These are phyloP conservation scores for Echiichthys vipera DNA, from an alignment of 2,797 vertebrate genomes.

Conservation along the genomic window DNA sequence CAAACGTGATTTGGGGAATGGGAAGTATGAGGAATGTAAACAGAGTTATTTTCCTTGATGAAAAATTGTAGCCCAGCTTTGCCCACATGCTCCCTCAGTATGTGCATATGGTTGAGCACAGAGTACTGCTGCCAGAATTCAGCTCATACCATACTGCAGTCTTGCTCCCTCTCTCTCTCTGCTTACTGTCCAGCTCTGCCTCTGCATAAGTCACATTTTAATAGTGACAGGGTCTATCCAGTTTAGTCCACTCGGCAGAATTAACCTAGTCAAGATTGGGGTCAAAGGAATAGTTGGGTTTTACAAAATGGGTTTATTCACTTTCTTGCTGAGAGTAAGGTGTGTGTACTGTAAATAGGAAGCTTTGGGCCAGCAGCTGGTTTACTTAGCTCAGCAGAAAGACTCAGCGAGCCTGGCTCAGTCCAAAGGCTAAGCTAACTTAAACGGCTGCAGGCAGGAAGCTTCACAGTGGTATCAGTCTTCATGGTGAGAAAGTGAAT, in stretches of 20 bases:
- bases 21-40: constrained; percentile 68
- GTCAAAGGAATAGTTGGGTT: background rate
- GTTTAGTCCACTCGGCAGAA: background rate
- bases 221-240: background rate
- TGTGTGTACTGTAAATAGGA: background rate
- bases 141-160: constrained; percentile 34
- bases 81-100: constrained; percentile 35
- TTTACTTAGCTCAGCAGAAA: background rate
- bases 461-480: background rate
- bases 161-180: background rate
- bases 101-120: constrained; percentile 35
- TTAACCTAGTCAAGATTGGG: background rate
- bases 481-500: background rate
- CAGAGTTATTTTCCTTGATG: constrained; percentile 60
- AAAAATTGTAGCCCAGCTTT: constrained; percentile 35
- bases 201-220: background rate
- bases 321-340: background rate
- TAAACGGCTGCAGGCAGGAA: background rate
- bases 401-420: background rate
- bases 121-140: constrained; percentile 31
- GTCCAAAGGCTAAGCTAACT: background rate
- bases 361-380: background rate
- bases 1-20: constrained; percentile 52
- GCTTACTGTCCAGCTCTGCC: background rate
- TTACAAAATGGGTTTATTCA: background rate